Evolutionary conservation across 2,888 invertebrate species (phyloP), one percentile per base, ranked within the genome.

Genomic region (Neoaliturus tenellus): DNA sequence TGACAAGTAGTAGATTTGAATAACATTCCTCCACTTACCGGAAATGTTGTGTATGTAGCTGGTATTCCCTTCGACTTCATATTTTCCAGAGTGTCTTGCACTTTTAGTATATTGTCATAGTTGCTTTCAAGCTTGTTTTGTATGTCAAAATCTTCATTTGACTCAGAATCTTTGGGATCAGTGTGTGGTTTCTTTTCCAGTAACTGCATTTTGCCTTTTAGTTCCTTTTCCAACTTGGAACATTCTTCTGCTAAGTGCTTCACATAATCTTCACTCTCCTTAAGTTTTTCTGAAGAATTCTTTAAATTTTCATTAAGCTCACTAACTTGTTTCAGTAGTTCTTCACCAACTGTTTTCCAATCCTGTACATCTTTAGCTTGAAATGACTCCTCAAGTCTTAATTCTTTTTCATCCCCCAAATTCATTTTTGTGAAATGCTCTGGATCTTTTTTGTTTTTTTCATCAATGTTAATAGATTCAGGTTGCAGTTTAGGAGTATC

Each of bases 281-380:
- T 78, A 1, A 78, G 51, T 33, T 78, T 55, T 55, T 55, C 1
- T 4, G 31, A 28, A 5, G 35, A 33, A 28, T 33, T 31, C 25
- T 55, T 10, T 55, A 78, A 48, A 55, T 78, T 5, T 51, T 33
- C 78, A 33, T 17, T 51, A n/a, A 78, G 78, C 20, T 33, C 23
- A 51, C n/a, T 35, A 14, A 55, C 35, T 33, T 78, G 28, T 6
- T 12, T 31, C 8, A 14, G n/a, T 10, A 78, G 20, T 8, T 55
- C 20, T 55, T 55, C 35, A 33, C 35, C 51, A 2, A 31, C 28
- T 33, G 51, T 0, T 33, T 78, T 48, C 78, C 51, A 78, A 23
- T 78, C 23, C 17, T n/a, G n/a, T n/a, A 20, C 33, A 20, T 78
- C 23, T 31, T 23, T 14, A 2, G n/a, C 25, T 75, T 75, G 2